phyloP scores from a whole-genome alignment of 1,140 invertebrate genomes.

The Macrotrachela quadricornifera region DNA sequence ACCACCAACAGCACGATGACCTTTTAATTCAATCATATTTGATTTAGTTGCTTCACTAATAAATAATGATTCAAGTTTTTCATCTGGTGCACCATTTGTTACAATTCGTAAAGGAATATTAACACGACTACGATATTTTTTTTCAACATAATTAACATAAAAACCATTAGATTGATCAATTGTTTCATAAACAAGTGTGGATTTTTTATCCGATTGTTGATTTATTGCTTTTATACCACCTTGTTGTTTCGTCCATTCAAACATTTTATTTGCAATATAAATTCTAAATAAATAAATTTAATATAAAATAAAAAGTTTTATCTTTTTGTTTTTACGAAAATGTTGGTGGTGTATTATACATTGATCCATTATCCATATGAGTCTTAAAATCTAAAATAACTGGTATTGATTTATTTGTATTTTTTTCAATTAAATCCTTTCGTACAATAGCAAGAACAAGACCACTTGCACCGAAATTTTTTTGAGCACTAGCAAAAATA shows the following conservation, averaged over 20 bases:
- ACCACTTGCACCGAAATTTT: slow-evolving; percentile 84
- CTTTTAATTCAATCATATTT: slow-evolving; percentile 70
- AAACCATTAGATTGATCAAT: slow-evolving; percentile 70
- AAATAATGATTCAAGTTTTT: slow-evolving; percentile 64
- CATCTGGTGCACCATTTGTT: slow-evolving; percentile 21
- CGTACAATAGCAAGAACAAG: slow-evolving; percentile 73
- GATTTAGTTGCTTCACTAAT: slow-evolving; percentile 49
- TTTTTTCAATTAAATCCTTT: slow-evolving; percentile 64
- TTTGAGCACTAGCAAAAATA: slow-evolving; percentile 87
- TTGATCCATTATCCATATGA: slow-evolving; percentile 59
- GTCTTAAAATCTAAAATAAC: slow-evolving; percentile 62
- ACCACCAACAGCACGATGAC: slow-evolving; percentile 80
- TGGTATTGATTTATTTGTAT: slow-evolving; percentile 45
- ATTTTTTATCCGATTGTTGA: slow-evolving; percentile 41
- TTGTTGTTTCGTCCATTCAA: slow-evolving; percentile 70
- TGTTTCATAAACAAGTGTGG: slow-evolving; percentile 52
- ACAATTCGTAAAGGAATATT: slow-evolving; percentile 71
- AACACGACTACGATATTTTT: slow-evolving; percentile 43
- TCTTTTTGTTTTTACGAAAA: no score
- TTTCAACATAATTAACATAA: slow-evolving; percentile 43
- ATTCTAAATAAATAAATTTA: slow-evolving; percentile 43
- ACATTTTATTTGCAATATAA: slow-evolving; percentile 66
- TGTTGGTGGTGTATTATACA: slow-evolving; percentile 82
- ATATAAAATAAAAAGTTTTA: not conserved
- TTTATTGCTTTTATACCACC: slow-evolving; percentile 69